Percentiles rank a stretch among this genome's conserved stretches.
phyloP scores from a whole-genome alignment of 1,140 invertebrate species.

The Adoxophyes honmai region DNA sequence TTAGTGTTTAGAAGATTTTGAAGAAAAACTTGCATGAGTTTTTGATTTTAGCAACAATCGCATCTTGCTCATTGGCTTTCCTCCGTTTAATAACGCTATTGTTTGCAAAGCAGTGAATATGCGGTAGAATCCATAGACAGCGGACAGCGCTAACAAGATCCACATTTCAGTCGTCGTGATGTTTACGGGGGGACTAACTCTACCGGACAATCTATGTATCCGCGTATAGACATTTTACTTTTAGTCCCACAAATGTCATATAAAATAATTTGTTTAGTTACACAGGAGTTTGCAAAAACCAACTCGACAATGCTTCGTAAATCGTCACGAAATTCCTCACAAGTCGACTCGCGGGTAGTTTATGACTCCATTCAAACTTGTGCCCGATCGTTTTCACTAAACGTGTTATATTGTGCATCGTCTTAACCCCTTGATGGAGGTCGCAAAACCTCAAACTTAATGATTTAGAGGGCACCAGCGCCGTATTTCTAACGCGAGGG shows the following conservation, averaged over 20 bases:
- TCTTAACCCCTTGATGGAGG: slow-evolving; percentile 38
- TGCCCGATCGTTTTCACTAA: slow-evolving; percentile 58
- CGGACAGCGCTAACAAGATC: slow-evolving; percentile 7
- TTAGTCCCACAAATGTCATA: slow-evolving; percentile 9
- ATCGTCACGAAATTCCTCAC: slow-evolving; percentile 38
- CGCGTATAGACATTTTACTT: slow-evolving; percentile 7
- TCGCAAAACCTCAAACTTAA: slow-evolving; percentile 56
- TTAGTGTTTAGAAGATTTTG: no score
- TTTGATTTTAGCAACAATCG: not conserved
- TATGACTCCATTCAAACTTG: slow-evolving; percentile 66
- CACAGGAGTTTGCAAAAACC: slow-evolving; percentile 53
- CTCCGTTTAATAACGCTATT: not conserved
- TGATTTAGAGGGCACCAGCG: slow-evolving; percentile 50
- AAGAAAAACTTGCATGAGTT: slow-evolving; percentile 5
- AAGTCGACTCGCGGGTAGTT: slow-evolving; percentile 35
- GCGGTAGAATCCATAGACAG: not conserved
- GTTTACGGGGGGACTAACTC: not conserved
- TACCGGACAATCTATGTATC: not conserved
- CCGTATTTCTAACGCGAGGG: slow-evolving; percentile 56
- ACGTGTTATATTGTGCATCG: slow-evolving; percentile 24
- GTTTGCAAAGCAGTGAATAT: not conserved
- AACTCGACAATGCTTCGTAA: slow-evolving; percentile 65
- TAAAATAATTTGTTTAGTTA: slow-evolving; percentile 47
- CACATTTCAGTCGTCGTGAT: not conserved
- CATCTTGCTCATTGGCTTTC: not conserved